These are phyloP conservation scores for Diphyllodes magnificus DNA, from an alignment of 2,113 vertebrate species.

Conservation along the genomic window DNA sequence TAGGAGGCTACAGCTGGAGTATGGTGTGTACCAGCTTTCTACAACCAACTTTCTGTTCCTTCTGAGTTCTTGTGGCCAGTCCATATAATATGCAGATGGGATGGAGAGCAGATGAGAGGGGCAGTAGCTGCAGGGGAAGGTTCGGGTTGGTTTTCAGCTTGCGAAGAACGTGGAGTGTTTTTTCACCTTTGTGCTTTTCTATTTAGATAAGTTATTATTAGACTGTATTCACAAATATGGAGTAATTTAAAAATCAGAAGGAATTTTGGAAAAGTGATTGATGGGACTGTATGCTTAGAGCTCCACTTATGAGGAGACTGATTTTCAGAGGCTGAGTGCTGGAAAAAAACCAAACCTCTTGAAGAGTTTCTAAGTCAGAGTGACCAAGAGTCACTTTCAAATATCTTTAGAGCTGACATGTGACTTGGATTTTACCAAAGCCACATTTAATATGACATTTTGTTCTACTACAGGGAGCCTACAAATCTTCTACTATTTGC, in stretches of 20 bases:
- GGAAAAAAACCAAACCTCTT: neutral
- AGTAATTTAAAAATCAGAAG: neutral
- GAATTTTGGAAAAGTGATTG: neutral
- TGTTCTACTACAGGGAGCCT: conserved; percentile 86
- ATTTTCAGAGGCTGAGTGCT: neutral
- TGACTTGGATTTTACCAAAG: neutral
- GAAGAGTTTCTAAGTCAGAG: neutral
- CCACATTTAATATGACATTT: neutral
- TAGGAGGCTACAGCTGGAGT: conserved; percentile 99
- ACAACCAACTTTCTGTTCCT: neutral
- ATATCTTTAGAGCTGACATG: neutral
- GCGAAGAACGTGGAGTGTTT: neutral
- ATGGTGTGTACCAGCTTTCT: conserved; percentile 79
- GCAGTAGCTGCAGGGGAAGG: neutral
- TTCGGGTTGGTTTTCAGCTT: neutral
- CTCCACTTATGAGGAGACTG: neutral
- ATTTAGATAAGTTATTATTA: neutral
- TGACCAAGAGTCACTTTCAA: neutral
- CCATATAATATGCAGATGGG: neutral
- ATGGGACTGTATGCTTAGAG: neutral
- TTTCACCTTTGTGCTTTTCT: neutral
- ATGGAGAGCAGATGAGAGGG: neutral
- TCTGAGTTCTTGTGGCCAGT: neutral
- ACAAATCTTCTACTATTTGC: conserved; percentile 99
- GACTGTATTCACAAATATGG: neutral